A percentile compares a stretch with the other conserved stretches of the same genome.
Conservation (phyloP, 2,888 invertebrate species). For the Stenichneumon culpator region DNA sequence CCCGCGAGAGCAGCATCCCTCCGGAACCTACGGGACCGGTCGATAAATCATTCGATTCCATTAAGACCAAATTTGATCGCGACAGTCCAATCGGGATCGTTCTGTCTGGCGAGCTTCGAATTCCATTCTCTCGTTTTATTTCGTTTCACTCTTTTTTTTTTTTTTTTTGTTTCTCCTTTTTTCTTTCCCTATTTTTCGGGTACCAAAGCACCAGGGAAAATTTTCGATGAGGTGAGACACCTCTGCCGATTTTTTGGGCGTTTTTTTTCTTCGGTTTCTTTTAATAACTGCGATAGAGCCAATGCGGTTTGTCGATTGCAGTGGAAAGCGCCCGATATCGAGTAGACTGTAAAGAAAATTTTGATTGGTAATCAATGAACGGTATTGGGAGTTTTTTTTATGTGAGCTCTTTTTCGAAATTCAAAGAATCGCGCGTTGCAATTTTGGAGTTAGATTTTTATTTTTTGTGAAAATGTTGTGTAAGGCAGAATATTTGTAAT, state of each 20-base stretch:
- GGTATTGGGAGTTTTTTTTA: too few relatives aligned
- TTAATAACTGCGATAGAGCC: neutral
- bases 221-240: neutral
- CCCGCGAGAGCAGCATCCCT: conserved; percentile 5
- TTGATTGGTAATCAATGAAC: too few relatives aligned
- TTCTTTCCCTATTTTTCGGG: neutral
- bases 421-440: too few relatives aligned
- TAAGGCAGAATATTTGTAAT: too few relatives aligned
- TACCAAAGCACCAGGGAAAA: conserved; percentile 34
- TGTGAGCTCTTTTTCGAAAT: too few relatives aligned
- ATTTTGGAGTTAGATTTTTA: too few relatives aligned
- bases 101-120: conserved; percentile 46
- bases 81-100: conserved; percentile 68
- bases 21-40: conserved; percentile 49
- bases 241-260: neutral
- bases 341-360: too few relatives aligned
- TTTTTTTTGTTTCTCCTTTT: neutral
- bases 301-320: too few relatives aligned
- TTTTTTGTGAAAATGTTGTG: too few relatives aligned
- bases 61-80: conserved; percentile 69
- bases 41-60: conserved; percentile 71
- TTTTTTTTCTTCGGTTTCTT: neutral
- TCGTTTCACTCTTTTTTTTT: conserved; percentile 29
- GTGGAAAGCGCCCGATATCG: too few relatives aligned
- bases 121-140: conserved; percentile 28